Evolutionary conservation across 2,797 vertebrate genomes (phyloP).

Genomic region (Astyanax mexicanus): DNA sequence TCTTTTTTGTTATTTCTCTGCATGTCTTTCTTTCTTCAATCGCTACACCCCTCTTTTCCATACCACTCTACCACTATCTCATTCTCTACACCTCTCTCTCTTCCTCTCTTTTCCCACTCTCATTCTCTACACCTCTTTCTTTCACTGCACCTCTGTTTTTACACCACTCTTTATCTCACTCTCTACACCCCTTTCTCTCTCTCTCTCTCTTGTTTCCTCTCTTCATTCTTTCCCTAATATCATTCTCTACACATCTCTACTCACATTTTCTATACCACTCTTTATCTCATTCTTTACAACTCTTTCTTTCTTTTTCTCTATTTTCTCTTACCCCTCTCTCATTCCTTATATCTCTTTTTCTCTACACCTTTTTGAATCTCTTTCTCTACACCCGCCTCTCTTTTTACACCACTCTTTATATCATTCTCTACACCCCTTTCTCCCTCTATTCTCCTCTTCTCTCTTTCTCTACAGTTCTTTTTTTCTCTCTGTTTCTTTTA

Average conservation of each 20-base stretch:
- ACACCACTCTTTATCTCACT: background rate
- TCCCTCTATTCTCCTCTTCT: too few relatives aligned
- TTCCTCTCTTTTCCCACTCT: background rate
- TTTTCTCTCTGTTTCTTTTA: too few relatives aligned
- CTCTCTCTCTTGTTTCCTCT: too few relatives aligned
- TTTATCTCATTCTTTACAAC: background rate
- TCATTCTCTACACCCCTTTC: conserved; percentile 14
- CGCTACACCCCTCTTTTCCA: too few relatives aligned
- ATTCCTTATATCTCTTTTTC: background rate
- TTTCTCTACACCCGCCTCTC: background rate
- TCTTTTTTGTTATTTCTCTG: too few relatives aligned
- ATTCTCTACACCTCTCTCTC: background rate
- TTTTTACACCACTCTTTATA: background rate
- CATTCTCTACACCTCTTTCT: background rate
- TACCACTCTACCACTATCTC: background rate
- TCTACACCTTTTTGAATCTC: too few relatives aligned
- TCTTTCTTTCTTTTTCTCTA: background rate
- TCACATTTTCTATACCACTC: too few relatives aligned
- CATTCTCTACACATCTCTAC: too few relatives aligned
- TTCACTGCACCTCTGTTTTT: background rate
- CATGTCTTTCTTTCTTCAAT: too few relatives aligned
- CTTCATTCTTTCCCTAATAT: too few relatives aligned
- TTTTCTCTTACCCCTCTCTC: too few relatives aligned
- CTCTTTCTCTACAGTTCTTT: background rate
- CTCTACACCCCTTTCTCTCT: background rate